Percentiles rank a stretch among this genome's conserved stretches.
Conservation (phyloP, 2,888 invertebrate genomes). For the Heliconius ismenius region DNA sequence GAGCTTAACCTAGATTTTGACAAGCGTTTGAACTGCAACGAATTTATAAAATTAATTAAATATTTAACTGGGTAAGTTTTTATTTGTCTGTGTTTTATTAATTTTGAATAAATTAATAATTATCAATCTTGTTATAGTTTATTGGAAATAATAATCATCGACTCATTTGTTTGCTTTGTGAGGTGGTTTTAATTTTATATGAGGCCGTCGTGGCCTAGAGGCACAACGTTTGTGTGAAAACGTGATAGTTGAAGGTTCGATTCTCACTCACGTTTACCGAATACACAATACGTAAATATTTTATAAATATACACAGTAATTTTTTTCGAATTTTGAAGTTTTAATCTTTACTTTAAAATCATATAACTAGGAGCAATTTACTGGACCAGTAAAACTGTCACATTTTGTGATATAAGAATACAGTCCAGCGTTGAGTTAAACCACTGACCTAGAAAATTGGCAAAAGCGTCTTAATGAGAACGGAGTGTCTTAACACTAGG, state of each 20-base stretch:
- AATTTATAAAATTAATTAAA: conserved; percentile 26
- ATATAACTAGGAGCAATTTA: too few relatives aligned
- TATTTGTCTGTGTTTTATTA: neutral
- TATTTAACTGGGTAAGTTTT: neutral
- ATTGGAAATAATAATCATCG: neutral
- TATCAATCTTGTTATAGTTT: neutral
- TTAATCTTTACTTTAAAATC: too few relatives aligned
- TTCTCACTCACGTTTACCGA: neutral
- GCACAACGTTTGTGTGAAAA: too few relatives aligned
- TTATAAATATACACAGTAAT: too few relatives aligned
- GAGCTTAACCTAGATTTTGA: conserved; percentile 30
- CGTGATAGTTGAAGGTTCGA: neutral
- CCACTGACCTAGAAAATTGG: too few relatives aligned
- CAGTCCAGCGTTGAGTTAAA: too few relatives aligned
- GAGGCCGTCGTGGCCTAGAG: neutral
- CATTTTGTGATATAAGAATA: too few relatives aligned
- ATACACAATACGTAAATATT: too few relatives aligned
- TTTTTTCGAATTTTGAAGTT: too few relatives aligned
- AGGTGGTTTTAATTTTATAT: neutral
- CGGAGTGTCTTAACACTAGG: too few relatives aligned
- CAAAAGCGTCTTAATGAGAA: too few relatives aligned
- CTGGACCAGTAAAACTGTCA: too few relatives aligned
- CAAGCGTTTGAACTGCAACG: conserved; percentile 21
- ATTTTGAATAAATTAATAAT: conserved; percentile 2
- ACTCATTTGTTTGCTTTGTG: neutral